Base-by-base conservation (phyloP, 2,888 invertebrate species). In the Nowickia ferox region DNA sequence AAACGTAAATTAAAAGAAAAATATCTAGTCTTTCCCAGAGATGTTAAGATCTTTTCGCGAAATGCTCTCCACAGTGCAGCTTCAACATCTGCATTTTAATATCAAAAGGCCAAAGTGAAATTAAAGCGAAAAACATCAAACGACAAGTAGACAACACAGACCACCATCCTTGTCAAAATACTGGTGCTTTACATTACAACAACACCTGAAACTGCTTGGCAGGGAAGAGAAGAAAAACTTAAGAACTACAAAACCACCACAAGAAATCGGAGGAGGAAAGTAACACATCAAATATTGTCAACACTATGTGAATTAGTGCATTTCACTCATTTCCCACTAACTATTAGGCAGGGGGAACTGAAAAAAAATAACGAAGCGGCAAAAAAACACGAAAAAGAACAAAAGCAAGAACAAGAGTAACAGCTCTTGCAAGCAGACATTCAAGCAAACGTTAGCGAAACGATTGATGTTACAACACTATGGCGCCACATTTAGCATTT, bases 401-500 rank as follows among this genome's bases (percentile, higher is more conserved):
- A 59, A 77, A 19, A 48, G 48, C 48, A 17, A 51, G 48, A 80
- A 66, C 68, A 75, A 61, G 61, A 61, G 48, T 38, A 66, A 80
- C 61, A 59, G 46, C 65, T 61, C 61, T 83, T 83, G 66, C 82
- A 76, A 79, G 66, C 77, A 61, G 55, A 76, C 53, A 66, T 65
- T 66, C 19, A 53, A 74, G 61, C 77, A 51, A 55, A 61, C 55
- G 46, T 46, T 69, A 75, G 74, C 53, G 72, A 74, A 68, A 80
- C 79, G 86, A 86, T 86, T 86, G 86, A 86, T 83, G 86, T 83
- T 76, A 83, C 86, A 86, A 86, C 83, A 83, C 76, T 66, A 75
- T 81, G 87, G 87, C 87, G 87, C 87, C 87, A 88, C 87, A 87
- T 87, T 86, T 78, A 86, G 86, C 86, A 87, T 84, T 88, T 79